A percentile compares a stretch with the other conserved stretches of the same genome.
phyloP scores from a whole-genome alignment of 2,113 vertebrate species.

The Prunella himalayana region DNA sequence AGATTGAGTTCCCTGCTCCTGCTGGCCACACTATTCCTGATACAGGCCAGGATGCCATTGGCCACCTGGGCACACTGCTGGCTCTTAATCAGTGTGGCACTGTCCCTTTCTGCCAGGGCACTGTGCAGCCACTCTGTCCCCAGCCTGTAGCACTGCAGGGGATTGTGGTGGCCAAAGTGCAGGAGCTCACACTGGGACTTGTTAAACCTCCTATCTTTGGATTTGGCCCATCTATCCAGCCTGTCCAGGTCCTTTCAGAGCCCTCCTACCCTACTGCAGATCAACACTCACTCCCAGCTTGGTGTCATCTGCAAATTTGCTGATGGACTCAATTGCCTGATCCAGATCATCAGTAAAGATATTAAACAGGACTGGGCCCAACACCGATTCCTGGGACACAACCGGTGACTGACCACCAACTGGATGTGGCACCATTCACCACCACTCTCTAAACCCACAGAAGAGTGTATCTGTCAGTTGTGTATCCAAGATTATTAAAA shows the following conservation, averaged over 20 bases:
- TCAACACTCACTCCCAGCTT: not conserved
- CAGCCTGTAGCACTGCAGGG: not conserved
- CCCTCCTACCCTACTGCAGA: not conserved
- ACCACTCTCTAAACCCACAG: not conserved
- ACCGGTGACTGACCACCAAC: not conserved
- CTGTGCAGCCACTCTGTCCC: not conserved
- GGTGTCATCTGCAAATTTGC: not conserved
- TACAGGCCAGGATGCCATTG: not conserved
- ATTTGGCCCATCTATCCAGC: not conserved
- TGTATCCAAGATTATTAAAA: not conserved
- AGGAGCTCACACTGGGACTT: not conserved
- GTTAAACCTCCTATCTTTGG: rapidly evolving
- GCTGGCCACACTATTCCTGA: not conserved
- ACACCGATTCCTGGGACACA: not conserved
- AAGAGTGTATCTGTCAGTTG: not conserved
- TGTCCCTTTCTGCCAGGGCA: not conserved
- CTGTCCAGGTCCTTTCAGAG: not conserved
- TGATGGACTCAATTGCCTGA: not conserved
- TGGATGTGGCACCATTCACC: not conserved
- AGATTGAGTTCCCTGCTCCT: not conserved
- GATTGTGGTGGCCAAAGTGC: not conserved
- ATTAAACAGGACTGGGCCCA: not conserved
- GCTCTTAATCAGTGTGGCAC: not conserved
- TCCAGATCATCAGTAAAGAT: not conserved
- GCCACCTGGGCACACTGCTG: not conserved